Evolutionary conservation across 2,113 vertebrate species (phyloP), one percentile per base, ranked within the genome.

Genomic region (Otocyon megalotis): DNA sequence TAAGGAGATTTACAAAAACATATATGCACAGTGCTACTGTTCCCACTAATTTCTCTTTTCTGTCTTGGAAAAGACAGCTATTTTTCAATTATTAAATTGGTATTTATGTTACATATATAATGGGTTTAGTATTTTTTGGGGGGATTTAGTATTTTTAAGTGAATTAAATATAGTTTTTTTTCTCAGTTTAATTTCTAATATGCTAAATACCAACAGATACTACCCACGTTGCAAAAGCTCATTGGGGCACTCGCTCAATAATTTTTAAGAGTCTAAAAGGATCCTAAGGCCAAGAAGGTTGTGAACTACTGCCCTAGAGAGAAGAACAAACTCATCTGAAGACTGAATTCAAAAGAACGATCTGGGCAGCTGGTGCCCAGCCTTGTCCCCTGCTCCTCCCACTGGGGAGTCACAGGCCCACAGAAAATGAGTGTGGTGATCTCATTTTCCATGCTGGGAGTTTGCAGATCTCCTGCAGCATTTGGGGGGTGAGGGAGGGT

Each of bases 361-460:
- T 81, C 43, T 37, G 88, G 84, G 62, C 96, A 93, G 86, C 93
- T 94, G 91, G 86, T 93, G n/a, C 65, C 89, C 86, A 53, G 67
- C 86, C 30, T 82, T 22, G 77, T 56, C 89, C 62, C 28, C 54
- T 35, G 11, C 4, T 54, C 79, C 79, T 87, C 89, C 85, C 32
- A 62, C 76, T 35, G 86, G 87, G 95, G 92, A 97, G 82, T 84
- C 63, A 6, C 79, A 26, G 28, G 83, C 62, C 85, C 79, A 54
- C 50, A 83, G 80, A 79, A 94, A 96, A 92, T 67, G 92, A 97
- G 90, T 19, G 17, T 48, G 95, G 14, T 83, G 83, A 96, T 90
- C 90, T 98, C 95, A 93, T 92, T 88, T 93, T 97, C 92, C 92
- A 96, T 19, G 94, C 69, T 92, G 92, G 88, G 89, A 96, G 48